Evolutionary conservation across 2,888 invertebrate species (phyloP).

Genomic region (Phyto melanocephala): DNA sequence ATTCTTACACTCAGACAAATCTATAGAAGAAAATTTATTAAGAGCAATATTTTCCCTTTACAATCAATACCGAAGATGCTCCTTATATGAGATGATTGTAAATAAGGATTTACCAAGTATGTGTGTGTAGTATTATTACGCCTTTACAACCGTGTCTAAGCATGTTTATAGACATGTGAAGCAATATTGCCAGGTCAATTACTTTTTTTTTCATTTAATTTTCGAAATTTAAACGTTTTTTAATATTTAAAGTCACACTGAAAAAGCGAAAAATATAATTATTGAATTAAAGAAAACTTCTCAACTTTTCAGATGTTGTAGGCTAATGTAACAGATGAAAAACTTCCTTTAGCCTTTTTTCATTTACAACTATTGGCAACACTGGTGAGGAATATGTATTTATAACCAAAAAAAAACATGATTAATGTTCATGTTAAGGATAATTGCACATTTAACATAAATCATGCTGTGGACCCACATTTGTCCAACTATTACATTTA

Average conservation of each 20-base stretch:
- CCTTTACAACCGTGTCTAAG: neutral
- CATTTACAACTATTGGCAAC: too few relatives aligned
- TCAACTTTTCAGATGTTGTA: too few relatives aligned
- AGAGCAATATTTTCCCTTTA: slow-evolving; percentile 34
- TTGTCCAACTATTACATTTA: slow-evolving; percentile 53
- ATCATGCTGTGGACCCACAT: slow-evolving; percentile 60
- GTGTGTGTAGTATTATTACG: too few relatives aligned
- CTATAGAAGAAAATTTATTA: slow-evolving; percentile 18
- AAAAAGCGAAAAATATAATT: too few relatives aligned
- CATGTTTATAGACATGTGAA: too few relatives aligned
- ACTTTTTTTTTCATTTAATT: too few relatives aligned
- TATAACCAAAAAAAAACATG: slow-evolving; percentile 58
- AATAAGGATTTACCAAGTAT: slow-evolving; percentile 39
- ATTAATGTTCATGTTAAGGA: slow-evolving; percentile 66
- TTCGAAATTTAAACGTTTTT: too few relatives aligned
- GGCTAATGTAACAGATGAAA: too few relatives aligned
- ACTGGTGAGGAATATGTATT: neutral
- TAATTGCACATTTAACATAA: slow-evolving; percentile 67
- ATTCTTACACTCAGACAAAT: slow-evolving; percentile 20
- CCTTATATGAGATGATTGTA: neutral
- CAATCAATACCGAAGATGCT: slow-evolving; percentile 28
- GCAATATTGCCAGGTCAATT: too few relatives aligned
- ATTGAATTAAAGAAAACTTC: too few relatives aligned
- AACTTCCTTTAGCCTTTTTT: too few relatives aligned
- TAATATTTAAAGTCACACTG: too few relatives aligned